Evolutionary conservation across 2,797 vertebrate genomes (phyloP).

Genomic region (Helostoma temminkii): DNA sequence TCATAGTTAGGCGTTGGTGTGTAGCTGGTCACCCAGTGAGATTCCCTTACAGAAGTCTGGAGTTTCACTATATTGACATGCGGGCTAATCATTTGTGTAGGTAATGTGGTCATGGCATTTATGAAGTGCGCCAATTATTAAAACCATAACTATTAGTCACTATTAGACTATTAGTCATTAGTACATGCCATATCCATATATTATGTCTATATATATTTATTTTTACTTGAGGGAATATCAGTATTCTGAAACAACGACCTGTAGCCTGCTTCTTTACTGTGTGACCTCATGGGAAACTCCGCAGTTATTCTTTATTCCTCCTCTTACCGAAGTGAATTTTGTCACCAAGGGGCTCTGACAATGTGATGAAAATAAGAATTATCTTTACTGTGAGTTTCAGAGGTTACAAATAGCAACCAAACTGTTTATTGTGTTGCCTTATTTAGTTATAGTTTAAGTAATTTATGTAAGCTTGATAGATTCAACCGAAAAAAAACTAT

Average conservation of each 20-base stretch:
- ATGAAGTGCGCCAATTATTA: background rate
- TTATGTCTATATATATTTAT: too few species aligned
- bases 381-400: background rate
- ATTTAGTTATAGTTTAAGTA: background rate
- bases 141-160: background rate
- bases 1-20: background rate
- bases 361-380: background rate
- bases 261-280: slow-evolving; percentile 6
- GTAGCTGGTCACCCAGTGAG: slow-evolving; percentile 3
- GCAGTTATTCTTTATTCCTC: slow-evolving; percentile 37
- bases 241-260: slow-evolving; percentile 25
- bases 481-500: background rate
- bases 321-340: slow-evolving; percentile 10
- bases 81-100: slow-evolving; percentile 24
- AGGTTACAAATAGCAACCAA: background rate
- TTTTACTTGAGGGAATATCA: background rate
- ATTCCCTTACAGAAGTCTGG: slow-evolving; percentile 21
- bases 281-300: slow-evolving; percentile 74
- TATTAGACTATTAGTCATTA: background rate
- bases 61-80: slow-evolving; percentile 25
- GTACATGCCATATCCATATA: too few species aligned
- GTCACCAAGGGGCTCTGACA: background rate
- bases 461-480: background rate
- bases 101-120: background rate
- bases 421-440: background rate